A percentile compares a stretch with the other conserved stretches of the same genome.
These are phyloP conservation scores for Drosophila rubida DNA, from an alignment of 2,888 invertebrate species.

Conservation along the genomic window DNA sequence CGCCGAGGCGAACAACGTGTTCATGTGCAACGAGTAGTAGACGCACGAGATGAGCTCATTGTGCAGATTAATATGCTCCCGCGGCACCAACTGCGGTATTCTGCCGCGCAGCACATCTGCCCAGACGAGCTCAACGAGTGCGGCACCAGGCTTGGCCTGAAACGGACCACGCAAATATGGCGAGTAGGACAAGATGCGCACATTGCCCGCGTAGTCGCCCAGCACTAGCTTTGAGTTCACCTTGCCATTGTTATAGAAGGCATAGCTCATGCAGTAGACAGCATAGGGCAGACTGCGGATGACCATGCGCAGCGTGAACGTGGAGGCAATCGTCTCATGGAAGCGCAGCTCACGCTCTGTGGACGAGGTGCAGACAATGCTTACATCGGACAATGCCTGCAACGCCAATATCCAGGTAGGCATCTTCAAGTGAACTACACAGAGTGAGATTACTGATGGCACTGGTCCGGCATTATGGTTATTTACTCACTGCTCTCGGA, in stretches of 20 bases:
- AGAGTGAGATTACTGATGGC: background rate
- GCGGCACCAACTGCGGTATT: constrained; percentile 86
- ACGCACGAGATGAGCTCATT: constrained; percentile 90
- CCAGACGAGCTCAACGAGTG: constrained; percentile 87
- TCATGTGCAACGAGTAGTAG: constrained; percentile 88
- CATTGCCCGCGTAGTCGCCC: constrained; percentile 91
- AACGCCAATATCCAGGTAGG: constrained; percentile 91
- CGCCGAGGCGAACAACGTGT: constrained; percentile 89
- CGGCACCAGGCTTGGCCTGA: constrained; percentile 88
- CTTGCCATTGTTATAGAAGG: constrained; percentile 68
- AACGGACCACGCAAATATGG: constrained; percentile 89
- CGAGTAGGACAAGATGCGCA: constrained; percentile 88
- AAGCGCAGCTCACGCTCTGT: constrained; percentile 92
- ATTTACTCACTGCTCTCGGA: constrained; percentile 87
- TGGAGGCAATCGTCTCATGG: constrained; percentile 91
- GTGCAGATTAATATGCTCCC: constrained; percentile 87
- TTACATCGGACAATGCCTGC: constrained; percentile 90
- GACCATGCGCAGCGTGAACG: constrained; percentile 89
- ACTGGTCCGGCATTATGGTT: background rate
- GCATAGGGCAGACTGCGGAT: constrained; percentile 87
- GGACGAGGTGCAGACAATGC: constrained; percentile 91
- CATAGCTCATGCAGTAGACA: constrained; percentile 81
- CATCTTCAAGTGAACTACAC: constrained; percentile 87
- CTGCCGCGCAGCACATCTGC: constrained; percentile 86
- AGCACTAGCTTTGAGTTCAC: constrained; percentile 86